These are phyloP conservation scores for Heliconius aoede DNA, from an alignment of 2,888 invertebrate species.

Conservation along the genomic window DNA sequence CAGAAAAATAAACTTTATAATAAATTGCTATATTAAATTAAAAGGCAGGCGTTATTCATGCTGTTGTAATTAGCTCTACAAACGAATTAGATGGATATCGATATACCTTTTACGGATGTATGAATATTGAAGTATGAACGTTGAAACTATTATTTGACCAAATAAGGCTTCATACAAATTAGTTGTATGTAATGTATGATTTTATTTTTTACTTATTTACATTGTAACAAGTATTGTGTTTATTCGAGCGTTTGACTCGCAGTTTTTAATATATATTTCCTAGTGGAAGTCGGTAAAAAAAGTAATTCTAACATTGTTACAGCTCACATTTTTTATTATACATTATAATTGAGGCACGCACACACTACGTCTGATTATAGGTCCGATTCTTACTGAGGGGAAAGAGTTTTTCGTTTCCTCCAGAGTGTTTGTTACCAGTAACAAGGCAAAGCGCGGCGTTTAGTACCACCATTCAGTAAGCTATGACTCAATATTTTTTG, in stretches of 20 bases:
- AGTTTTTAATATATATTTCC: background rate
- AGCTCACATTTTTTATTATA: background rate
- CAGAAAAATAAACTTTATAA: too few species aligned
- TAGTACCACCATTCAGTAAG: too few species aligned
- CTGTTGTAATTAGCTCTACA: background rate
- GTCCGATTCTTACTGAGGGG: too few species aligned
- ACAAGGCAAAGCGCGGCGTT: background rate
- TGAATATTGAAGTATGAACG: constrained; percentile 20
- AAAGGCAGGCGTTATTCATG: background rate
- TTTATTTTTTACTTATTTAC: background rate
- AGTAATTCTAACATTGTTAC: background rate
- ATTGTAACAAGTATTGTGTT: background rate
- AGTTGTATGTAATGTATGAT: background rate
- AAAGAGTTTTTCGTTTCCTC: too few species aligned
- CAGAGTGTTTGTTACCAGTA: too few species aligned
- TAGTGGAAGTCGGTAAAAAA: background rate
- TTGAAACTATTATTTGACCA: constrained; percentile 31
- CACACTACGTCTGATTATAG: too few species aligned
- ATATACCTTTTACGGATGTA: constrained; percentile 19
- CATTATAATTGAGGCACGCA: too few species aligned
- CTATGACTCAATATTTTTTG: too few species aligned
- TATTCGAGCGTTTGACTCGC: background rate
- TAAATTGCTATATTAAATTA: constrained; percentile 10
- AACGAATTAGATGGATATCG: constrained; percentile 12
- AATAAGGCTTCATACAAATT: constrained; percentile 34